phyloP scores from a whole-genome alignment of 2,888 invertebrate species.

The Eubasilissa splendida region DNA sequence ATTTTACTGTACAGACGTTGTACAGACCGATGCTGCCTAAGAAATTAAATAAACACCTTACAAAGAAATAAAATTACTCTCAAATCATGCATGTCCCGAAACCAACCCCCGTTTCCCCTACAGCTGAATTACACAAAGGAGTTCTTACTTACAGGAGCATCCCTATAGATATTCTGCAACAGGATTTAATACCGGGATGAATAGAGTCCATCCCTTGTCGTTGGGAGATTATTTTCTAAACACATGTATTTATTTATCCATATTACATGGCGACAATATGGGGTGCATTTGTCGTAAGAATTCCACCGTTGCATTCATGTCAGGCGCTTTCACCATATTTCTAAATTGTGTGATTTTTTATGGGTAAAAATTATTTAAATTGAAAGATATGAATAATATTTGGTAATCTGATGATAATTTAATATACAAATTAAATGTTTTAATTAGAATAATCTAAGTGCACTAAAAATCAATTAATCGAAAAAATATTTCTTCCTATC shows the following conservation, averaged over 20 bases:
- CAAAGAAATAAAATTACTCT: neutral
- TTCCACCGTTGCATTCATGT: neutral
- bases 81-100: constrained; percentile 19
- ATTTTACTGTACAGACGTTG: neutral
- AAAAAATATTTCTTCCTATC: too few relatives aligned
- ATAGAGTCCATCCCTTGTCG: constrained; percentile 22
- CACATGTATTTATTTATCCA: constrained; percentile 33
- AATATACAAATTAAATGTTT: too few relatives aligned
- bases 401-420: too few relatives aligned
- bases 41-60: constrained; percentile 1
- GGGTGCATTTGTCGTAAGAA: neutral
- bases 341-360: too few relatives aligned
- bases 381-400: too few relatives aligned
- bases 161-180: neutral
- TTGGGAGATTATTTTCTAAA: constrained; percentile 28
- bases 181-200: constrained; percentile 1
- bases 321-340: neutral
- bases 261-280: neutral
- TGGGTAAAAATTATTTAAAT: too few relatives aligned
- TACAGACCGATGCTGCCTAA: neutral
- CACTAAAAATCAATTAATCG: too few relatives aligned
- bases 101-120: constrained; percentile 12
- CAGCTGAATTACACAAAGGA: neutral
- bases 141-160: neutral
- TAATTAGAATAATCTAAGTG: too few relatives aligned